These are phyloP conservation scores for Yasuhikotakia modesta DNA, from an alignment of 2,797 vertebrate genomes.

Conservation along the genomic window DNA sequence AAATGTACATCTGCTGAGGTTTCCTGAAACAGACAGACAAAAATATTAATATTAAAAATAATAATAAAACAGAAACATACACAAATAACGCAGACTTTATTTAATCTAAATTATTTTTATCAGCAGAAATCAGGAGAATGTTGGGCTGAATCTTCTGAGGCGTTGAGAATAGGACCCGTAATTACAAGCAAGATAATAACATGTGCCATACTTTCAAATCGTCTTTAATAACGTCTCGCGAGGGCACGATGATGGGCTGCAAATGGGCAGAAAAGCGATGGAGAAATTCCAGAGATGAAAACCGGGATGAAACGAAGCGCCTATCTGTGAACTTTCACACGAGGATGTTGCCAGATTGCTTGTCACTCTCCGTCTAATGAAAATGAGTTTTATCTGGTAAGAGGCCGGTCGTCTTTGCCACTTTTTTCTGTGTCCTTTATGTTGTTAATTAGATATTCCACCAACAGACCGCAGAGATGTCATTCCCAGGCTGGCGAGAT, in stretches of 20 bases:
- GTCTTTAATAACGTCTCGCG: constrained; percentile 44
- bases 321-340: constrained; percentile 45
- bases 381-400: constrained; percentile 55
- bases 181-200: constrained; percentile 42
- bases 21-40: background rate
- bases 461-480: constrained; percentile 50
- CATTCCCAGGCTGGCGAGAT: constrained; percentile 59
- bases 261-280: constrained; percentile 32
- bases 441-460: constrained; percentile 60
- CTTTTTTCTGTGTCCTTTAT: constrained; percentile 41
- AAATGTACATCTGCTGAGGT: background rate
- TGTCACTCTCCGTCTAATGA: constrained; percentile 53
- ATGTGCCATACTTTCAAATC: constrained; percentile 30
- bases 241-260: constrained; percentile 21
- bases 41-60: too few relatives aligned
- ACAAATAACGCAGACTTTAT: constrained; percentile 36
- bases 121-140: constrained; percentile 31
- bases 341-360: constrained; percentile 36
- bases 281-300: constrained; percentile 40
- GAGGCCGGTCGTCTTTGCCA: constrained; percentile 21
- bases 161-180: constrained; percentile 18
- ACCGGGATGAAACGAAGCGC: constrained; percentile 25
- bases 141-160: constrained; percentile 23
- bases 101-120: constrained; percentile 42
- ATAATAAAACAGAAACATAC: constrained; percentile 24